Percentiles rank a stretch among this genome's conserved stretches.
These are phyloP conservation scores for Bubalus kerabau DNA, from an alignment of 2,113 vertebrate species.

Conservation along the genomic window DNA sequence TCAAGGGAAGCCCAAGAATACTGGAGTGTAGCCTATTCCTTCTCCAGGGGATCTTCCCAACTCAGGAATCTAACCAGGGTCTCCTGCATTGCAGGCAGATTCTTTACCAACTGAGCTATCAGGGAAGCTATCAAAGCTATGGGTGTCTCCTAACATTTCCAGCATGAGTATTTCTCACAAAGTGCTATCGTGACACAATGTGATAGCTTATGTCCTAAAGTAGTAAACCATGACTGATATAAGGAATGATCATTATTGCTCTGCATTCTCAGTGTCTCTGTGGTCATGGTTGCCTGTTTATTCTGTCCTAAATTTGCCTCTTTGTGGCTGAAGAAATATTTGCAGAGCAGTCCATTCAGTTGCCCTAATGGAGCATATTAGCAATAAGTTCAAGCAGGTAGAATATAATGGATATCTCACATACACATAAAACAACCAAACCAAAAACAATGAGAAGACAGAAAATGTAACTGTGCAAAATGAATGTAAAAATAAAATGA, in stretches of 20 bases:
- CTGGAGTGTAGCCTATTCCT: background rate
- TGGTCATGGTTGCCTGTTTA: background rate
- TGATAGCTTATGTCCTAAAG: background rate
- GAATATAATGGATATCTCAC: background rate
- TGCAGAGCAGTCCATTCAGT: background rate
- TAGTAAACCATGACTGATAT: background rate
- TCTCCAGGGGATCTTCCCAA: background rate
- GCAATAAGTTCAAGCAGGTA: background rate
- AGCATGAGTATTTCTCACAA: background rate
- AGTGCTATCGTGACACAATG: background rate
- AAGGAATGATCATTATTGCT: background rate
- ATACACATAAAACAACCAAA: background rate
- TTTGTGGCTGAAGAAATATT: background rate
- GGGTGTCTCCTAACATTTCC: background rate
- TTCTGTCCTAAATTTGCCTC: background rate
- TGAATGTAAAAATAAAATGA: background rate
- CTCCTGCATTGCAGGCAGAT: background rate
- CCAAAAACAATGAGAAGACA: background rate
- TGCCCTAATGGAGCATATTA: background rate
- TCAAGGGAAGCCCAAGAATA: background rate
- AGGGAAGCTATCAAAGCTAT: background rate
- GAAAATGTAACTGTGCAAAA: background rate
- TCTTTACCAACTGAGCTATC: background rate
- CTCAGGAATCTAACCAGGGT: background rate
- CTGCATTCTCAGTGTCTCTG: background rate